Conservation (phyloP, 2,113 vertebrate genomes). For the Gobius niger region DNA sequence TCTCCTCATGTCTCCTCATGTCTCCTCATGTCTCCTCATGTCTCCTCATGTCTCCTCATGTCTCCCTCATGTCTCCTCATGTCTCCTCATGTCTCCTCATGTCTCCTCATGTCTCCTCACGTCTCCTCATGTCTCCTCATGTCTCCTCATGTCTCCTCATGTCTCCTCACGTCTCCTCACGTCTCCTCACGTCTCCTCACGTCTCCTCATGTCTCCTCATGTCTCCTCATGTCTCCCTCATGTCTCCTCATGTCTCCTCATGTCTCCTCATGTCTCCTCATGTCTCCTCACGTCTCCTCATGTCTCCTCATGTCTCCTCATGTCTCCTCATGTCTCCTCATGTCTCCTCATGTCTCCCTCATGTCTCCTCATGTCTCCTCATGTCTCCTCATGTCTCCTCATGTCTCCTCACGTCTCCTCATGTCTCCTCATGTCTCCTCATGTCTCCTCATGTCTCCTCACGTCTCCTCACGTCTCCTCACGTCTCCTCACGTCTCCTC, state of each 20-base stretch:
- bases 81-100: conserved; percentile 37
- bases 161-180: background rate
- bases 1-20: background rate
- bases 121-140: background rate
- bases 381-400: conserved; percentile 37
- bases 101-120: background rate
- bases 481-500: background rate
- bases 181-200: background rate
- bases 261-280: conserved; percentile 37
- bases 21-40: conserved; percentile 37
- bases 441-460: conserved; percentile 36
- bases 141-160: conserved; percentile 37
- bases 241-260: background rate
- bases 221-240: too few species aligned
- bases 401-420: background rate
- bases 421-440: background rate
- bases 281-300: background rate
- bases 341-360: conserved; percentile 50
- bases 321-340: background rate
- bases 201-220: background rate
- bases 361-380: background rate
- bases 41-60: conserved; percentile 38
- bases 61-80: background rate
- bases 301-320: conserved; percentile 36
- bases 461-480: background rate